Conservation (phyloP, 35 echinoderm and acorn worm genomes). For the Eucidaris tribuloides region DNA sequence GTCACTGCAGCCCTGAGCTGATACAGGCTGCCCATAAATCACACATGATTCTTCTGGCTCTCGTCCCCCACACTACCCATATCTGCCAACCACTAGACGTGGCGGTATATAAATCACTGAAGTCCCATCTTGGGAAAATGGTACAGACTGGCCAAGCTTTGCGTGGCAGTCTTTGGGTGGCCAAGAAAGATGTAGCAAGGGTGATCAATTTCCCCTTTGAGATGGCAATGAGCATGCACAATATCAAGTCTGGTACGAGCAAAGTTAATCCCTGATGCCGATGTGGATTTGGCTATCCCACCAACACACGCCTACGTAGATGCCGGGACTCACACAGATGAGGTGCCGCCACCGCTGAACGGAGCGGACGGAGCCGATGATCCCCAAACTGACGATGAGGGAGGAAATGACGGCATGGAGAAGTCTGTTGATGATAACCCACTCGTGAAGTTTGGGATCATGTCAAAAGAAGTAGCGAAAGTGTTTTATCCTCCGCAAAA, state of each 20-base stretch:
- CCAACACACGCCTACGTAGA: not conserved
- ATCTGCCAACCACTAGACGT: constrained; percentile 30
- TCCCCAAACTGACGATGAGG: too few species aligned
- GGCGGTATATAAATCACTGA: constrained; percentile 31
- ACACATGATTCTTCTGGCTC: not conserved
- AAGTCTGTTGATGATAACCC: not conserved
- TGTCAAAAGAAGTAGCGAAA: not conserved
- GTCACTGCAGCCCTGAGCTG: not conserved
- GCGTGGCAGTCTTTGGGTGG: not conserved
- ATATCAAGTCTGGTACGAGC: too few species aligned
- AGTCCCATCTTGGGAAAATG: constrained; percentile 1
- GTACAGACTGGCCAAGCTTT: constrained; percentile 19
- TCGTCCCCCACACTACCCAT: constrained; percentile 19
- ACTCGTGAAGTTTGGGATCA: not conserved
- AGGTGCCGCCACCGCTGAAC: not conserved
- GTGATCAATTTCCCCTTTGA: too few species aligned
- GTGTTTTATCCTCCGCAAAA: not conserved
- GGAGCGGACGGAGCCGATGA: too few species aligned
- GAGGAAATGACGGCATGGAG: not conserved
- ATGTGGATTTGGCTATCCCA: not conserved
- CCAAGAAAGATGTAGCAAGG: constrained; percentile 5
- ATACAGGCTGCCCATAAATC: not conserved
- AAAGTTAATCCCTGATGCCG: not conserved
- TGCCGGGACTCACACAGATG: not conserved
- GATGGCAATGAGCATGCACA: too few species aligned